Conservation (phyloP, 2,113 vertebrate genomes). For the Asarcornis scutulata region DNA sequence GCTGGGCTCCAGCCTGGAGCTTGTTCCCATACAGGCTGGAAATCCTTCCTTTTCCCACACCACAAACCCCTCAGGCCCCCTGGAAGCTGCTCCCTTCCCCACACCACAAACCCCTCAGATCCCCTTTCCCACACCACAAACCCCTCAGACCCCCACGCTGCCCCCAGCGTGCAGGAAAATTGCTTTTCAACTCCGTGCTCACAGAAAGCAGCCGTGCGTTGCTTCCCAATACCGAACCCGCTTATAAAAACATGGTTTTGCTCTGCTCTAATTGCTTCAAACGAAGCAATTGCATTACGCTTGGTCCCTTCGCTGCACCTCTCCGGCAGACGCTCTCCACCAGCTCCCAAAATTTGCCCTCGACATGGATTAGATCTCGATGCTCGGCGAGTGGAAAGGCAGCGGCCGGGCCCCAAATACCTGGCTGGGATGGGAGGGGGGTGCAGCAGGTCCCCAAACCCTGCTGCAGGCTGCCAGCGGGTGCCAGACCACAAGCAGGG, state of each 20-base stretch:
- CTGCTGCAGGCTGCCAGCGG: not conserved
- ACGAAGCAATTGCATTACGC: not conserved
- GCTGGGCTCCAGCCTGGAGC: not conserved
- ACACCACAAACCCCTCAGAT: not conserved
- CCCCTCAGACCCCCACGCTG: not conserved
- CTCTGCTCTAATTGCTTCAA: constrained; percentile 15
- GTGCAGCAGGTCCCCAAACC: not conserved
- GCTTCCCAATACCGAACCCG: not conserved
- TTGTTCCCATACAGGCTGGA: not conserved
- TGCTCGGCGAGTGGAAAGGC: not conserved
- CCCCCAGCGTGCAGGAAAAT: not conserved
- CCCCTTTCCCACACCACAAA: accelerated
- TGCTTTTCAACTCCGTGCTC: not conserved
- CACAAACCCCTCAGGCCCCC: not conserved
- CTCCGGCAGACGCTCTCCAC: not conserved
- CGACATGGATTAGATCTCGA: not conserved
- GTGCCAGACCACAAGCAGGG: not conserved
- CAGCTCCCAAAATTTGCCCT: not conserved
- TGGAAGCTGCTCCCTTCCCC: accelerated
- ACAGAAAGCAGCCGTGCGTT: not conserved
- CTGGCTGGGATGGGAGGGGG: not conserved
- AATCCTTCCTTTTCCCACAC: not conserved
- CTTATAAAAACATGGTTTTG: not conserved
- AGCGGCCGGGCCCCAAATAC: not conserved
- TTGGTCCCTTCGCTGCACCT: not conserved